phyloP scores from a whole-genome alignment of 1,140 invertebrate genomes.

The Mesaphorura yosii region DNA sequence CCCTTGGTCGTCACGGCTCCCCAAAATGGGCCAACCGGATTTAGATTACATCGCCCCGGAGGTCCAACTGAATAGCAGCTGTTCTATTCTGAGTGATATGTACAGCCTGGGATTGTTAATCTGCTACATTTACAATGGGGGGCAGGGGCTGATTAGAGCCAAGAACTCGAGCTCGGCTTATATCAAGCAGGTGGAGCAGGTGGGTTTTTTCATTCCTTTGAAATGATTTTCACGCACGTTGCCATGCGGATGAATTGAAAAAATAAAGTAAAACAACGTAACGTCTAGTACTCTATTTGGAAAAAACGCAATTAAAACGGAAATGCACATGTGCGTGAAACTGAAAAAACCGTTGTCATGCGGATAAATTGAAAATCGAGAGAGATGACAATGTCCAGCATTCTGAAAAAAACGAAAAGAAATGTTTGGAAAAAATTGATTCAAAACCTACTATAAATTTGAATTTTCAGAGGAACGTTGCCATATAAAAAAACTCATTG shows the following conservation, averaged over 20 bases:
- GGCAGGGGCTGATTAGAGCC: conserved; percentile 70
- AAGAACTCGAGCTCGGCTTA: conserved; percentile 78
- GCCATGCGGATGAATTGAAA: neutral
- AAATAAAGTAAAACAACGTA: neutral
- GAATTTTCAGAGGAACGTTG: too few species aligned
- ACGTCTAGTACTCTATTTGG: too few species aligned
- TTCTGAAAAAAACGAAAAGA: too few species aligned
- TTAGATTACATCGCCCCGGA: conserved; percentile 84
- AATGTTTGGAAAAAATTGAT: too few species aligned
- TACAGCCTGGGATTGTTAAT: conserved; percentile 88
- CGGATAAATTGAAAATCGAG: too few species aligned
- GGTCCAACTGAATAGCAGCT: conserved; percentile 68
- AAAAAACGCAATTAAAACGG: too few species aligned
- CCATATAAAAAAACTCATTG: too few species aligned
- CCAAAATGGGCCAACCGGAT: conserved; percentile 87
- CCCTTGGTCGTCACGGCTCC: conserved; percentile 73
- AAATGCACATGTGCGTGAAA: too few species aligned
- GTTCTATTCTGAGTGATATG: conserved; percentile 82
- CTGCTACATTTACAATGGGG: conserved; percentile 79
- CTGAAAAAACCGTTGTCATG: too few species aligned
- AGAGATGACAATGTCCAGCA: too few species aligned
- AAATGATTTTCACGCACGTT: neutral
- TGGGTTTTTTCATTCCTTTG: conserved; percentile 43
- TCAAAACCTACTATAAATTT: too few species aligned
- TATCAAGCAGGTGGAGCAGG: conserved; percentile 77